Percentiles rank a stretch among this genome's conserved stretches.
These are phyloP conservation scores for Eupithecia abbreviata DNA, from an alignment of 2,888 invertebrate species.

Conservation along the genomic window DNA sequence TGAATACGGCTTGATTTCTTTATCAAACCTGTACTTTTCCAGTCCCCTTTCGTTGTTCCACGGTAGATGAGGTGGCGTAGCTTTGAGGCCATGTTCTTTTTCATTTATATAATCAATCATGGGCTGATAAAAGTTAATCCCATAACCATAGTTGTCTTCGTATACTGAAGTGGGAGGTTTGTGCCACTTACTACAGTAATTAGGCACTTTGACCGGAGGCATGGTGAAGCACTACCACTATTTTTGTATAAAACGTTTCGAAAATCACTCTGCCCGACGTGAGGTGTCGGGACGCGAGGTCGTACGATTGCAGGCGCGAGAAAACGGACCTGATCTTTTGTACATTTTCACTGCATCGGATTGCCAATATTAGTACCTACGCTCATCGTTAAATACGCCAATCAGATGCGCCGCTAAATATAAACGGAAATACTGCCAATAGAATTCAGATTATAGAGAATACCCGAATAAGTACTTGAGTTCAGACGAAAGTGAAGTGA, in stretches of 20 bases:
- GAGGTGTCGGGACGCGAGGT: slow-evolving; percentile 62
- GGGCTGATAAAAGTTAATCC: slow-evolving; percentile 93
- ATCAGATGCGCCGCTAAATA: slow-evolving; percentile 71
- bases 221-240: slow-evolving; percentile 53
- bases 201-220: slow-evolving; percentile 77
- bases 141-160: slow-evolving; percentile 92
- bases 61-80: slow-evolving; percentile 87
- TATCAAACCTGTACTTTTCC: slow-evolving; percentile 86
- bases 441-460: slow-evolving; percentile 47
- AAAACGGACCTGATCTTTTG: slow-evolving; percentile 69
- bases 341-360: slow-evolving; percentile 67
- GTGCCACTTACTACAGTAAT: slow-evolving; percentile 74
- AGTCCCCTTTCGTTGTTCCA: slow-evolving; percentile 89
- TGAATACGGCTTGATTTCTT: slow-evolving; percentile 86
- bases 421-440: slow-evolving; percentile 76
- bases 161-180: slow-evolving; percentile 87
- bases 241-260: slow-evolving; percentile 27
- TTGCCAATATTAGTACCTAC: slow-evolving; percentile 68
- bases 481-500: slow-evolving; percentile 36
- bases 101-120: slow-evolving; percentile 93
- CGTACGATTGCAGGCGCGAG: slow-evolving; percentile 64
- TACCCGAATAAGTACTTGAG: slow-evolving; percentile 34
- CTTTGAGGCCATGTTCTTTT: slow-evolving; percentile 81
- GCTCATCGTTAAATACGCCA: slow-evolving; percentile 70
- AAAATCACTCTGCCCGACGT: slow-evolving; percentile 48